Percentiles rank a stretch among this genome's conserved stretches.
Evolutionary conservation across 1,140 invertebrate species (phyloP).

Genomic region (Solenopsis invicta): DNA sequence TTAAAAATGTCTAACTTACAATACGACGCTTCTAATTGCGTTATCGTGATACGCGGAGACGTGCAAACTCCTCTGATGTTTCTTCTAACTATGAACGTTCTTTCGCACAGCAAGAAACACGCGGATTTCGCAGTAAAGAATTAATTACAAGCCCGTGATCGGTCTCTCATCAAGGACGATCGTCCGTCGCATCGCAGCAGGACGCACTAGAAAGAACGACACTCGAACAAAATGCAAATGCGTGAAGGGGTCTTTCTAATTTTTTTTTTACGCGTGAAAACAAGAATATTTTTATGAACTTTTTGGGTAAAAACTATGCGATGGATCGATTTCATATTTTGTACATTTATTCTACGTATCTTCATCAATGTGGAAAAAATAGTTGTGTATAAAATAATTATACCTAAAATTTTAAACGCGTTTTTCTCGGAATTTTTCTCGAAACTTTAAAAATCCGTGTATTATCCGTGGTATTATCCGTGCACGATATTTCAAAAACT

Average conservation of each 20-base stretch:
- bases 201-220: not conserved
- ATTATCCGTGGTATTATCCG: no score
- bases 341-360: no score
- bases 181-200: not conserved
- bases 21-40: not conserved
- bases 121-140: not conserved
- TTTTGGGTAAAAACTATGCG: no score
- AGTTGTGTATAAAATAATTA: no score
- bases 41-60: not conserved
- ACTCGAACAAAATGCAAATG: constrained; percentile 14
- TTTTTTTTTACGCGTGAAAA: no score
- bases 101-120: constrained; percentile 5
- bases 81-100: not conserved
- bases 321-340: no score
- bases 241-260: not conserved
- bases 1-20: constrained; percentile 28
- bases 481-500: no score
- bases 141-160: constrained; percentile 19
- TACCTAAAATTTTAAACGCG: no score
- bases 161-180: constrained; percentile 36
- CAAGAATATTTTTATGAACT: no score
- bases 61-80: not conserved
- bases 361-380: no score
- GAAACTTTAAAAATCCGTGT: no score
- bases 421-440: no score